Evolutionary conservation across 37 sponge, comb jelly and placozoan genomes (phyloP), one percentile per base, ranked within the genome.

Genomic region (Diacarnus erythraeanus): DNA sequence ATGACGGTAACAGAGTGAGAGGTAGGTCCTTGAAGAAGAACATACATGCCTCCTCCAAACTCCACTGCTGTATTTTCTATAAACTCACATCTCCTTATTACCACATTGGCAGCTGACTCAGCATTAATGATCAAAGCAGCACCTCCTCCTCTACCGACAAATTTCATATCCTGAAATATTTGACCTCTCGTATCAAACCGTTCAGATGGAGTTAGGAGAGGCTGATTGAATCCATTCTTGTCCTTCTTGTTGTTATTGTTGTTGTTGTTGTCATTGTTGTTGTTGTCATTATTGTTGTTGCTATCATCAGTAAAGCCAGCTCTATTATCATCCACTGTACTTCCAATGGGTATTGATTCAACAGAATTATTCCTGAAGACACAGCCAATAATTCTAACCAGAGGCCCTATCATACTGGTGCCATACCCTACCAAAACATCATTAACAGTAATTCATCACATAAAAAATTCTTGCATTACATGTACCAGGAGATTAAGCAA

Each of bases 11-110:
- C 33, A 0, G 59, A 44, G 70, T 84, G 84, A 43, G 36, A 25
- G 0, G 77, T 27, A 0, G 21, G 51, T 33, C 83, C 83, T 20
- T 74, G 63, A 0, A 74, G 56, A 0, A 64, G 36, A 23, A 47
- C 56, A 42, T 86, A 91, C 29, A 82, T 42, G 5, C 91, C 91
- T 17, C 75, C 91, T 59, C 92, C 92, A 54, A 70, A 75, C 29
- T 71, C 61, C 0, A 38, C 25, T 2, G 86, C 92, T 54, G 22
- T 0, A 31, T 92, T 92, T 37, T 72, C 76, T 2, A 10, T 20
- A 42, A 92, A 92, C 37, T 40, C 21, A 29, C 77, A 77, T 0
- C 35, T 78, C 12, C 22, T 25, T 8, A 77, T 31, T 9, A 47
- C 37, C 25, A 71, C 78, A 27, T 38, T 27, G 12, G 43, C 77